Conservation (phyloP, 1,140 invertebrate genomes). For the Drosophila sucinea region DNA sequence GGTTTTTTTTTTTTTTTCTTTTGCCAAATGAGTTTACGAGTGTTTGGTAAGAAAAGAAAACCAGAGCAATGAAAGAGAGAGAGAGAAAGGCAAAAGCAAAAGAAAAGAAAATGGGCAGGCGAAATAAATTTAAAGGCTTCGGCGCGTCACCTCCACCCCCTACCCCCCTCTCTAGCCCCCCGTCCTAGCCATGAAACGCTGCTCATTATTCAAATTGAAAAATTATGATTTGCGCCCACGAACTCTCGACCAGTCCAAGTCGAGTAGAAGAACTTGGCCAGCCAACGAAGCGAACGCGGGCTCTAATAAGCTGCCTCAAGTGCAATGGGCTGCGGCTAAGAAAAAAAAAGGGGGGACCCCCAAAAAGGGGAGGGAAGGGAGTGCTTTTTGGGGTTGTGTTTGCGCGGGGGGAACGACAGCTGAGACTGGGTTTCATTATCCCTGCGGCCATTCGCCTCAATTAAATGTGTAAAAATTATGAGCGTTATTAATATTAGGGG, state of each 20-base stretch:
- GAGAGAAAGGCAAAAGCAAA: not conserved
- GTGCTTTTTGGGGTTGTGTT: not conserved
- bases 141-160: slow-evolving; percentile 14
- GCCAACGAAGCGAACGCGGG: slow-evolving; percentile 53
- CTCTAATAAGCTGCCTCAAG: slow-evolving; percentile 75
- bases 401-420: slow-evolving; percentile 8
- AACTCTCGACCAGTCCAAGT: slow-evolving; percentile 45
- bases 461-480: slow-evolving; percentile 61
- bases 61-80: slow-evolving; percentile 33
- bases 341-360: not conserved
- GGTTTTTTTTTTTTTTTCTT: slow-evolving; percentile 36
- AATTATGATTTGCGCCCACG: slow-evolving; percentile 75
- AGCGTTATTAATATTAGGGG: slow-evolving; percentile 56
- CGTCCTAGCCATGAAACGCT: slow-evolving; percentile 35
- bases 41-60: slow-evolving; percentile 62
- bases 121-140: slow-evolving; percentile 80
- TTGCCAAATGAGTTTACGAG: slow-evolving; percentile 76
- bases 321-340: slow-evolving; percentile 44
- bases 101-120: slow-evolving; percentile 43
- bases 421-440: slow-evolving; percentile 49
- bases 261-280: slow-evolving; percentile 24
- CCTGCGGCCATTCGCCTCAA: slow-evolving; percentile 54
- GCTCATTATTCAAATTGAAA: slow-evolving; percentile 81
- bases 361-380: not conserved
- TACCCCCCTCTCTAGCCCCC: not conserved